Conservation (phyloP, 2,888 invertebrate genomes). For the Apoda limacodes region DNA sequence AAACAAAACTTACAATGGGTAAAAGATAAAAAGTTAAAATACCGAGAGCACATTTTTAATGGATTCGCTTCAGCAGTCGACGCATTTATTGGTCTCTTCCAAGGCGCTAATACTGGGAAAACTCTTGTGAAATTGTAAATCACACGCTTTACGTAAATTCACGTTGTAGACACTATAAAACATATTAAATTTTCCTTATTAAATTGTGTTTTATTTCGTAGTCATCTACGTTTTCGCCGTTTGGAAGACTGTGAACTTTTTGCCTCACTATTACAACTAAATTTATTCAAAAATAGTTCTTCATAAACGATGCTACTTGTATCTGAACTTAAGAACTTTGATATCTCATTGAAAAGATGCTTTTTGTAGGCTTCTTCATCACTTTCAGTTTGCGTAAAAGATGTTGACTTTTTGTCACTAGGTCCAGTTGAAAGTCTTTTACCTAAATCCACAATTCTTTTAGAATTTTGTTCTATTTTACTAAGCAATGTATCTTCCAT, state of each 20-base stretch:
- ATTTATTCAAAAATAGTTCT: conserved; percentile 50
- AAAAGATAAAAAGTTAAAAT: conserved; percentile 74
- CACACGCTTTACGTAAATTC: no score
- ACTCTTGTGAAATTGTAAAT: conserved; percentile 71
- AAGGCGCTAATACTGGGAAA: conserved; percentile 75
- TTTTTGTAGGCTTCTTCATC: conserved; percentile 37
- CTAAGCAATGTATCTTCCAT: conserved; percentile 44
- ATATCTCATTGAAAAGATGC: conserved; percentile 46
- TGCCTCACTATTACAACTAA: conserved; percentile 16
- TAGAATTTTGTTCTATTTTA: conserved; percentile 50
- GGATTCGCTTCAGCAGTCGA: conserved; percentile 75
- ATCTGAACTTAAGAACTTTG: conserved; percentile 42
- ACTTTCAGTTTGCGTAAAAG: conserved; percentile 29
- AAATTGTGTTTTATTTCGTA: conserved; percentile 5
- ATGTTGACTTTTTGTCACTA: conserved; percentile 20
- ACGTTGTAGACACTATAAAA: no score
- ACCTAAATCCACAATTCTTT: conserved; percentile 40
- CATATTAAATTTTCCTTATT: no score
- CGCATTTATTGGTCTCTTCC: conserved; percentile 72
- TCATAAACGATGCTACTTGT: conserved; percentile 47
- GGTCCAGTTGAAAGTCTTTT: conserved; percentile 20
- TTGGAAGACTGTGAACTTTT: conserved; percentile 18
- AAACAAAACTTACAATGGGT: conserved; percentile 72
- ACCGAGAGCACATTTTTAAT: conserved; percentile 72
- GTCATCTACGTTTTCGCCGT: conserved; percentile 30